phyloP scores from a whole-genome alignment of 1,140 invertebrate species.

The Hypsibius dujardini region DNA sequence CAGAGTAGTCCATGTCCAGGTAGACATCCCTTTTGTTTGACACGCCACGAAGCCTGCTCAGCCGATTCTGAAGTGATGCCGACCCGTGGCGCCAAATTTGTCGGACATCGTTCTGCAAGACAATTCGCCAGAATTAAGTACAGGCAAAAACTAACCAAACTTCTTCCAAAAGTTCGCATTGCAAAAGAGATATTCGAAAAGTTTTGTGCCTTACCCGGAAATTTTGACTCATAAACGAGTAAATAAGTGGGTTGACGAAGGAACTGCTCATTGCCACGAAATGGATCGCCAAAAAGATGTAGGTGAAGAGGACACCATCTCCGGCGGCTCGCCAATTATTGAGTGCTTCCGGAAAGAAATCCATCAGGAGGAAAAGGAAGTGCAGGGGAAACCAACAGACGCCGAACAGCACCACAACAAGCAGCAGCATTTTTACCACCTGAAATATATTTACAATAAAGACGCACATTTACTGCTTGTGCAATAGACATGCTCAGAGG shows the following conservation, averaged over 20 bases:
- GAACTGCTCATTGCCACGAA: constrained; percentile 50
- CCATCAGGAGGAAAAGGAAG: constrained; percentile 31
- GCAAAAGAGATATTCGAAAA: no score
- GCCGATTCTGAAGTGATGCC: no score
- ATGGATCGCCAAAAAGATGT: constrained; percentile 36
- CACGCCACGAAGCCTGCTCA: no score
- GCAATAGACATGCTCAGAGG: no score
- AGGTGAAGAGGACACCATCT: constrained; percentile 27
- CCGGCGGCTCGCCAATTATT: constrained; percentile 26
- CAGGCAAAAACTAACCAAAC: no score
- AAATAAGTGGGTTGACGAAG: constrained; percentile 68
- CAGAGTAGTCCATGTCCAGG: no score
- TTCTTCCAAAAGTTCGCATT: no score
- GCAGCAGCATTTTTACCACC: constrained; percentile 42
- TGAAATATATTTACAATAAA: constrained; percentile 26
- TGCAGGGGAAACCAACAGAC: constrained; percentile 42
- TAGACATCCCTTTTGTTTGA: no score
- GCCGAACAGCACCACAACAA: constrained; percentile 39
- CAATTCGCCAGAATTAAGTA: no score
- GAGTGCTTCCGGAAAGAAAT: constrained; percentile 25
- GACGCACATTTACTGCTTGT: no score
- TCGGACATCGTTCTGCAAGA: no score
- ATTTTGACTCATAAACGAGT: constrained; percentile 67
- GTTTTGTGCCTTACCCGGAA: constrained; percentile 45
- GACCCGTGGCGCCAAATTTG: no score